phyloP scores from a whole-genome alignment of 2,113 vertebrate species.

The Corythornis vintsioides region DNA sequence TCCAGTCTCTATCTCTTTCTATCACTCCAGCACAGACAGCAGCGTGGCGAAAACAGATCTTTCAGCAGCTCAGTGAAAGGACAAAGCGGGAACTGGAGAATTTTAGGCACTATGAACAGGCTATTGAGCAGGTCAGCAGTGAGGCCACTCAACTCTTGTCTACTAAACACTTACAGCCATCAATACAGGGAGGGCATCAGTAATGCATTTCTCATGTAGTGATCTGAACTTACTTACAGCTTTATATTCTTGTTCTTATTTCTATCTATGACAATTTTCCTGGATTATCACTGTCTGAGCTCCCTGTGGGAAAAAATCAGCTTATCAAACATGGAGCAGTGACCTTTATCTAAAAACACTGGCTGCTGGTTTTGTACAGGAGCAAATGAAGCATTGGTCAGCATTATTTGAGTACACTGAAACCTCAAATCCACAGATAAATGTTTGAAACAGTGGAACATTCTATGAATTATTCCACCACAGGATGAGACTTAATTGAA shows the following conservation, averaged over 20 bases:
- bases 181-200: neutral
- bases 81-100: conserved; percentile 91
- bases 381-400: neutral
- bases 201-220: neutral
- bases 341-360: neutral
- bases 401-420: neutral
- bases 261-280: neutral
- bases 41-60: conserved; percentile 92
- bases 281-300: neutral
- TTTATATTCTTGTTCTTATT: neutral
- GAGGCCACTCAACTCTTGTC: neutral
- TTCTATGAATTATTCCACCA: neutral
- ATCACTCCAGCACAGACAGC: conserved; percentile 88
- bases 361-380: neutral
- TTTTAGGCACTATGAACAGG: conserved; percentile 94
- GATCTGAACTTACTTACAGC: neutral
- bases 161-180: neutral
- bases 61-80: conserved; percentile 92
- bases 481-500: conserved; percentile 5
- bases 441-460: neutral
- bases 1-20: conserved; percentile 86
- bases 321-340: neutral
- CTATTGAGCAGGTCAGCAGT: conserved; percentile 87
- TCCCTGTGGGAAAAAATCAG: neutral
- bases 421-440: conserved; percentile 1